Percentiles rank a stretch among this genome's conserved stretches.
Evolutionary conservation across 2,888 invertebrate species (phyloP).

Genomic region (Callinectes sapidus): DNA sequence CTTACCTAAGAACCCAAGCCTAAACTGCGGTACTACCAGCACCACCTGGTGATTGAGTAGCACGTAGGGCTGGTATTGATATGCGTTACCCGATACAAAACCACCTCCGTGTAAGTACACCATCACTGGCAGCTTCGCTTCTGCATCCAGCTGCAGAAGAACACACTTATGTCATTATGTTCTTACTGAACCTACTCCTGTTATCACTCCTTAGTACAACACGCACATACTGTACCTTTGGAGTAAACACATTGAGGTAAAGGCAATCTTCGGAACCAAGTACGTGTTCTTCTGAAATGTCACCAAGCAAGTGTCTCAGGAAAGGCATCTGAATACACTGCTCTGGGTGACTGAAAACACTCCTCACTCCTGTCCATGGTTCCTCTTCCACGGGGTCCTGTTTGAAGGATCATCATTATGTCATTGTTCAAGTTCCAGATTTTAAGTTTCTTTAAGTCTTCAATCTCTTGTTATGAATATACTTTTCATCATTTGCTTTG

Average conservation of each 20-base stretch:
- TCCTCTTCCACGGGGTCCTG: slow-evolving; percentile 9
- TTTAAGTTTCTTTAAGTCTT: not conserved
- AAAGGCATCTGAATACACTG: not conserved
- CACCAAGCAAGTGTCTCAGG: not conserved
- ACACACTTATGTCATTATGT: not conserved
- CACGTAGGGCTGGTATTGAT: not conserved
- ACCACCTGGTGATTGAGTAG: not conserved
- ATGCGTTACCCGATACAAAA: not conserved
- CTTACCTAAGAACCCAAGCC: not conserved
- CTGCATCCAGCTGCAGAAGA: not conserved
- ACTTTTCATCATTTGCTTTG: no score
- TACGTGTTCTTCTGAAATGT: not conserved
- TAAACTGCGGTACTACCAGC: not conserved
- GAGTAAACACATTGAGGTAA: slow-evolving; percentile 5
- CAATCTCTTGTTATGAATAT: no score
- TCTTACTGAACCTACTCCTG: not conserved
- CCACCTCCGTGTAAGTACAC: slow-evolving; percentile 34
- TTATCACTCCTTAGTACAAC: not conserved
- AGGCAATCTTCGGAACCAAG: not conserved
- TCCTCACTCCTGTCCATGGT: not conserved
- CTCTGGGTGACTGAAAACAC: not conserved
- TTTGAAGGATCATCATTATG: not conserved
- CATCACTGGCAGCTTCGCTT: slow-evolving; percentile 15
- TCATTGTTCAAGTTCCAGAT: not conserved
- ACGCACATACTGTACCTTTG: not conserved